These are phyloP conservation scores for Parapsyche elsis DNA, from an alignment of 1,140 invertebrate genomes.

Conservation along the genomic window DNA sequence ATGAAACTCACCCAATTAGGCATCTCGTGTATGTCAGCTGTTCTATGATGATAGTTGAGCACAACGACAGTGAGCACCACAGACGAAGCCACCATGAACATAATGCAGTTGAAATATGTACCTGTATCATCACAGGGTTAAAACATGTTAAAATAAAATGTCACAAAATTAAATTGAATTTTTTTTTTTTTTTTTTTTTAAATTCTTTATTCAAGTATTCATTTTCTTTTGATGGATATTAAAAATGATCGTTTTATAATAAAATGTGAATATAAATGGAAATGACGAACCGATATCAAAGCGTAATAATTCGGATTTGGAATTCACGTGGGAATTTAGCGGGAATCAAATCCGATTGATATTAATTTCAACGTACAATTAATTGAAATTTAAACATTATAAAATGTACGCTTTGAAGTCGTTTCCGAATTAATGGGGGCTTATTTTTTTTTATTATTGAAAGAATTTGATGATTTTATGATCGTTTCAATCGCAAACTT, in stretches of 20 bases:
- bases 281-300: not conserved
- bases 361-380: not conserved
- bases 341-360: not conserved
- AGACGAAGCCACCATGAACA: slow-evolving; percentile 99
- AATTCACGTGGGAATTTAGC: not conserved
- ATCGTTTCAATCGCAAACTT: not conserved
- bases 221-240: not conserved
- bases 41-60: slow-evolving; percentile 98
- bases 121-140: slow-evolving; percentile 70
- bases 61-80: slow-evolving; percentile 98
- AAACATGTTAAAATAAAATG: not conserved
- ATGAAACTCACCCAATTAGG: slow-evolving; percentile 89
- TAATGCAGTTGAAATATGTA: slow-evolving; percentile 99
- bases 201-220: not conserved
- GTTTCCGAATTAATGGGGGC: not conserved
- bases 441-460: not conserved
- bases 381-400: not conserved
- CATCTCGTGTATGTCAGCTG: slow-evolving; percentile 97
- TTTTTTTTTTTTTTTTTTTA: not conserved
- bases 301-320: not conserved
- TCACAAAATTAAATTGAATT: slow-evolving; percentile 13
- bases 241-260: not conserved
- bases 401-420: not conserved
- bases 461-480: slow-evolving; percentile 14
- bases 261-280: not conserved